A percentile compares a stretch with the other conserved stretches of the same genome.
phyloP scores from a whole-genome alignment of 2,113 vertebrate genomes.

The Lycocorax pyrrhopterus region DNA sequence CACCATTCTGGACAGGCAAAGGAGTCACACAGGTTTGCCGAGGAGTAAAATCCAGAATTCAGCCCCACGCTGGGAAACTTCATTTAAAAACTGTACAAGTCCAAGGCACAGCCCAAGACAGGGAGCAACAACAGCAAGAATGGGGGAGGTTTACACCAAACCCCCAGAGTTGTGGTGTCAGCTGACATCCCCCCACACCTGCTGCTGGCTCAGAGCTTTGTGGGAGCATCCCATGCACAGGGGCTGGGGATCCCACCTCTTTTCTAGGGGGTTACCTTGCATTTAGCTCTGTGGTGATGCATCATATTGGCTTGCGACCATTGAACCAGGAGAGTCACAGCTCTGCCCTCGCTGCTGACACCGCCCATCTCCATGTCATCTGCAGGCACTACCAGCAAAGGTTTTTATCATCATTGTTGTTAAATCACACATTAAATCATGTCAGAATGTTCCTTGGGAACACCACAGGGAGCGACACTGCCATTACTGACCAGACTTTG shows the following conservation, averaged over 20 bases:
- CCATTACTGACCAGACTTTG: neutral
- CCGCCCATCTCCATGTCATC: neutral
- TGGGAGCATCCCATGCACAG: neutral
- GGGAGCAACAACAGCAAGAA: neutral
- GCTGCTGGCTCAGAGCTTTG: neutral
- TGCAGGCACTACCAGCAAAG: neutral
- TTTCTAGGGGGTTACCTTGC: neutral
- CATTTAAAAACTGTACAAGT: neutral
- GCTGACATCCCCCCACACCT: neutral
- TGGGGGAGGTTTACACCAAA: neutral
- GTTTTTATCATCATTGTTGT: neutral
- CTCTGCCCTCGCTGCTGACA: neutral
- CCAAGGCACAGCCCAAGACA: neutral
- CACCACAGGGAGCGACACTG: neutral
- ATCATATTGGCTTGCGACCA: rapidly evolving
- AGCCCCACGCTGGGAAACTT: neutral
- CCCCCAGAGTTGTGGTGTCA: rapidly evolving
- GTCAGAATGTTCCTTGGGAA: neutral
- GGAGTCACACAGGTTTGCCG: rapidly evolving
- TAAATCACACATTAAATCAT: conserved; percentile 14
- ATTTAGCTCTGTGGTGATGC: neutral
- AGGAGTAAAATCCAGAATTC: neutral
- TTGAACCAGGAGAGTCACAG: neutral
- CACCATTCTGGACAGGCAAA: neutral
- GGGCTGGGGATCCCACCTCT: neutral